These are phyloP conservation scores for Pseudochromis fuscus DNA, from an alignment of 2,797 vertebrate species.

Conservation along the genomic window DNA sequence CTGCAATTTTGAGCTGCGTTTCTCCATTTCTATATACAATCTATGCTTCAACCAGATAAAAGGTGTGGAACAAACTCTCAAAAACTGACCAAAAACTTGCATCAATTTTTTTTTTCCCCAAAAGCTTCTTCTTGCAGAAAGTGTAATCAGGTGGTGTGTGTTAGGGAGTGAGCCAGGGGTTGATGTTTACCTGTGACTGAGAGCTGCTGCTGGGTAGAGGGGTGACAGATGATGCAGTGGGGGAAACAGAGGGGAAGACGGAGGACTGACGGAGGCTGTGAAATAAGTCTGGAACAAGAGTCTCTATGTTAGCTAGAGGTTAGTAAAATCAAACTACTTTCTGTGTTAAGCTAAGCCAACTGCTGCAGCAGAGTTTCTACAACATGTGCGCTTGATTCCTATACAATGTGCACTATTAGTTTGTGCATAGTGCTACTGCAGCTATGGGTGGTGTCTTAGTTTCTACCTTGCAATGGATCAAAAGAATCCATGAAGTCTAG, in stretches of 20 bases:
- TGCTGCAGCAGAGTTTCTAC: conserved; percentile 63
- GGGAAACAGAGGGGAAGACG: conserved; percentile 84
- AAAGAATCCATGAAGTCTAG: conserved; percentile 99
- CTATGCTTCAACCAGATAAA: no score
- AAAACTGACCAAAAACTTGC: not conserved
- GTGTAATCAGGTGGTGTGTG: conserved; percentile 37
- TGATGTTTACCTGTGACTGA: conserved; percentile 90
- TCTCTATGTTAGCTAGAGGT: conserved; percentile 80
- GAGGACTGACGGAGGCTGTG: conserved; percentile 87
- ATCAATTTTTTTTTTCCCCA: no score
- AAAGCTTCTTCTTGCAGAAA: not conserved
- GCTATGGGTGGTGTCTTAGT: conserved; percentile 5
- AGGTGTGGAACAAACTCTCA: not conserved
- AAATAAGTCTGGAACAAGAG: conserved; percentile 93
- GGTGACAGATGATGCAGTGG: conserved; percentile 83
- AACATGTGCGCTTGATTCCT: conserved; percentile 55
- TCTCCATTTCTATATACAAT: no score
- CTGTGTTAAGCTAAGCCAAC: conserved; percentile 67
- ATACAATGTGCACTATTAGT: conserved; percentile 65
- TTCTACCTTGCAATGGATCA: conserved; percentile 95
- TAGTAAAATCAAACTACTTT: conserved; percentile 73
- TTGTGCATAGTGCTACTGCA: conserved; percentile 30
- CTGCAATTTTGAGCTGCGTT: no score
- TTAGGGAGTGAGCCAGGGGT: conserved; percentile 53
- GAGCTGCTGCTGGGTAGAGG: conserved; percentile 88